phyloP scores from a whole-genome alignment of 2,113 vertebrate genomes.

The Oncorhynchus clarkii region DNA sequence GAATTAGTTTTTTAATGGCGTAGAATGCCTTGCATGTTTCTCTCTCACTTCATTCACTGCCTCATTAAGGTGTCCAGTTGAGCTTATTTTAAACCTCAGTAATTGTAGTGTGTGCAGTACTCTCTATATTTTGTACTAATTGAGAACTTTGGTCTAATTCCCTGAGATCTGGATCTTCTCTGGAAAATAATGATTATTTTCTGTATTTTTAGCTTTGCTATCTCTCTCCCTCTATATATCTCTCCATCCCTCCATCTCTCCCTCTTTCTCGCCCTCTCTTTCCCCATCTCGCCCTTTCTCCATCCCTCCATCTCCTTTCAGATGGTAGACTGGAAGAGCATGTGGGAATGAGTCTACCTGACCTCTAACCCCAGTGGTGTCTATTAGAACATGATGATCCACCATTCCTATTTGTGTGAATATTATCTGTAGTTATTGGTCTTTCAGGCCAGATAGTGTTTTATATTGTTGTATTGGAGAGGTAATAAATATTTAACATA shows the following conservation, averaged over 20 bases:
- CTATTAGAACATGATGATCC: conserved; percentile 48
- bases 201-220: neutral
- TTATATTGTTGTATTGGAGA: conserved; percentile 59
- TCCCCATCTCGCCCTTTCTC: neutral
- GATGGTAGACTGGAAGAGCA: conserved; percentile 24
- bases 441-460: conserved; percentile 43
- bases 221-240: too few species aligned
- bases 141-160: too few species aligned
- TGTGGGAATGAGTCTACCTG: conserved; percentile 31
- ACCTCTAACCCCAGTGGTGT: conserved; percentile 44
- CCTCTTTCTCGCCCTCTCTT: too few species aligned
- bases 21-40: too few species aligned
- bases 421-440: conserved; percentile 58
- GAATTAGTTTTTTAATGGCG: too few species aligned
- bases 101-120: too few species aligned
- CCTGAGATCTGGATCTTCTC: too few species aligned
- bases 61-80: too few species aligned
- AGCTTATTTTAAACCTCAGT: too few species aligned
- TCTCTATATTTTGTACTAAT: too few species aligned
- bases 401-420: conserved; percentile 48
- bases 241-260: conserved; percentile 1
- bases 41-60: too few species aligned
- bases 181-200: too few species aligned
- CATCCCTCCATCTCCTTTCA: conserved; percentile 15
- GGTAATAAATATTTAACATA: conserved; percentile 75